Base-by-base conservation (phyloP, 2,113 vertebrate genomes). In the Chlamydotis undulata region DNA sequence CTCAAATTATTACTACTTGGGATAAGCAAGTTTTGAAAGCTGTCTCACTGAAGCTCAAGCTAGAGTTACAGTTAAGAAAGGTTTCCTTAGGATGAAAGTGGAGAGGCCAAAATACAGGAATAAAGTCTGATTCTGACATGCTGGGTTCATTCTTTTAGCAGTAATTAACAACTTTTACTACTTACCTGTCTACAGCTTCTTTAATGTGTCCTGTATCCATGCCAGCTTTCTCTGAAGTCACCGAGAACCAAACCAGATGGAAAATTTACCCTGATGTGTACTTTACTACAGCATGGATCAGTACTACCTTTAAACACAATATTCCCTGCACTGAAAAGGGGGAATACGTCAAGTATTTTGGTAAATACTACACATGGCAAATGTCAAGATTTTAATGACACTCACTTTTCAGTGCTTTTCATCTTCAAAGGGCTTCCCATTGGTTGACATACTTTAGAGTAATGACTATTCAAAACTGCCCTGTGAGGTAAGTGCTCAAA, bases 181-280 rank as follows among this genome's bases (percentile, higher is more conserved):
- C 73, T 89, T 90, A 90, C 60, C 76, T 83, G 60, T 60, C 76
- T n/a, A 63, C 33, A 73, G n/a, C 71, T 94, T 94, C 67, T 76
- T 89, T 78, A 25, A 56, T 87, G 64, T 13, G 52, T 78, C 52
- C 60, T 92, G 91, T 71, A 47, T 6, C 68, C 47, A 29, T 29
- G 76, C 76, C 94, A 95, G 65, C 73, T 81, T 91, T 71, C 83
- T 57, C 87, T 92, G 77, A 93, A 70, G 53, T 79, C 87, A 75
- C 33, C 1, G 1, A 82, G 77, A 92, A 79, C 60, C 47, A 84
- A 78, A 87, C 77, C 91, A 92, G 69, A 78, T 49, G 83, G 87
- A 87, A 96, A 95, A 93, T 64, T 26, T 68, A 80, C 70, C n/a
- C 67, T 74, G 43, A 52, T 78, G 56, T 81, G 49, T 86, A 56